Evolutionary conservation across 2,797 vertebrate species (phyloP).

Genomic region (Simalia tracyae): DNA sequence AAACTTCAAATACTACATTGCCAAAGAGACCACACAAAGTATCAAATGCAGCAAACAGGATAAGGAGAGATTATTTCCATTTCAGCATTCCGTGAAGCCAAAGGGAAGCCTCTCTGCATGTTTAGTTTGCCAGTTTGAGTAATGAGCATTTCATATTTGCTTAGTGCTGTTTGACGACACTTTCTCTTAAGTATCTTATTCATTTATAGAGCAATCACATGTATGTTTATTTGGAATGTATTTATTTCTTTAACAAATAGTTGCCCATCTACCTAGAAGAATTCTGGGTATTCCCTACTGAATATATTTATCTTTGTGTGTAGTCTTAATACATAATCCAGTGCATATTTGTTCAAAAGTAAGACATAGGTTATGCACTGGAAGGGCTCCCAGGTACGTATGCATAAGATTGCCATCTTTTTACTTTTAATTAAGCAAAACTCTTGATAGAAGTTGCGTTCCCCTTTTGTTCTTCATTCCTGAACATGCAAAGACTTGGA

Average conservation of each 20-base stretch:
- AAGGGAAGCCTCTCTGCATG: background rate
- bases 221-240: background rate
- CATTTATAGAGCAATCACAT: background rate
- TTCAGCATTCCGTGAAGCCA: background rate
- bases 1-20: conserved; percentile 6
- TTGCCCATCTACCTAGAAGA: background rate
- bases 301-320: background rate
- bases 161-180: background rate
- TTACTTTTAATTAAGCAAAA: background rate
- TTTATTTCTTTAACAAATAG: background rate
- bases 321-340: background rate
- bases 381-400: background rate
- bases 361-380: background rate
- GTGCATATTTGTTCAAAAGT: background rate
- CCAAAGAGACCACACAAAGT: background rate
- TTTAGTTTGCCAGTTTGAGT: background rate
- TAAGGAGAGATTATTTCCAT: background rate
- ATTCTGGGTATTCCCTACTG: background rate
- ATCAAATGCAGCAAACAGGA: conserved; percentile 4
- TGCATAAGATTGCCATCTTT: background rate
- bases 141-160: background rate
- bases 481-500: conserved; percentile 7
- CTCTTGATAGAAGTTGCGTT: background rate
- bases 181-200: background rate
- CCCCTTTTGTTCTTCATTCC: background rate